Base-by-base conservation (phyloP, 2,113 vertebrate genomes). In the Scomber japonicus region DNA sequence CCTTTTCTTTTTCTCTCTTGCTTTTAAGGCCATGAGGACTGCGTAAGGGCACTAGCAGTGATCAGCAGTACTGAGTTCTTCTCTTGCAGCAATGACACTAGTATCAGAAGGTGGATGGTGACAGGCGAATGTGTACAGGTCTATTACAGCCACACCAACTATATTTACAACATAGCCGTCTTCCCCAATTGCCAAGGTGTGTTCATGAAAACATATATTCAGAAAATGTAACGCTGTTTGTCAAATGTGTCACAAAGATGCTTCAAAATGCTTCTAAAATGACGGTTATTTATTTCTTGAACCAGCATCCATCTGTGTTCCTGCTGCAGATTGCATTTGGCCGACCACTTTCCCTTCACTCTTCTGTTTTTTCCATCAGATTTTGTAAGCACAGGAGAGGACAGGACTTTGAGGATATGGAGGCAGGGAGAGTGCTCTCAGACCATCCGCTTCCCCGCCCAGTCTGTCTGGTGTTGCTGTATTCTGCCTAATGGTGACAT, bases 391-490 rank as follows among this genome's bases (percentile, higher is more conserved):
- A 97, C 97, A 15, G 97, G 96, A 87, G 98, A 99, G 84, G 98
- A 99, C 86, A 94, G 97, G 86, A 95, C 97, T 27, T 75, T 99
- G 50, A 95, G 98, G 89, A 96, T 99, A 84, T 99, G 98, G 98
- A 97, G 86, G 69, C 73, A 91, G 44, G 97, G 97, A 1, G 96
- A 97, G 81, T 99, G 98, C 81, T 62, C 90, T 73, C 98, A 99
- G 93, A 99, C 97, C 57, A 97, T 99, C 81, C 95, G 97, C 59
- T 94, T 99, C 46, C 97, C 98, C 49, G 95, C 97, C 71, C 98
- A 99, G 86, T 99, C 98, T n/a, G 91, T 99, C 9, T 99, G 98
- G 98, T 98, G 97, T 93, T 97, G 97, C 90, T 99, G 98, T 87
- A 94, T 99, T 45, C 91, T 99, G 64, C 95, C 96, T 56, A 98